Evolutionary conservation across 1,140 invertebrate species (phyloP).

Genomic region (Papilio polyxenes): DNA sequence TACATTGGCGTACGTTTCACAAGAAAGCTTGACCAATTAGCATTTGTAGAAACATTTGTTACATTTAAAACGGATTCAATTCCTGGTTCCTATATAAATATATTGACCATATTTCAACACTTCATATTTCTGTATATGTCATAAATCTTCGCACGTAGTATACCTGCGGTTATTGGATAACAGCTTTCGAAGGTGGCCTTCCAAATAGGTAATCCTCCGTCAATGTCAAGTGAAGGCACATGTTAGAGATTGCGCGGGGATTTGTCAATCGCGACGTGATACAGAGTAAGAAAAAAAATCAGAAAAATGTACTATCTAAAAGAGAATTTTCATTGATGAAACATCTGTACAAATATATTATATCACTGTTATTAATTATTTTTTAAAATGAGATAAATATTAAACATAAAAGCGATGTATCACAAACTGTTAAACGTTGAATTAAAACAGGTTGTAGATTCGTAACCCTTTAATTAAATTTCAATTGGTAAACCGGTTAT

Average conservation of each 20-base stretch:
- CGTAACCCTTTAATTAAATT: background rate
- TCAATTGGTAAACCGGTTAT: background rate
- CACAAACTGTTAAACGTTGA: background rate
- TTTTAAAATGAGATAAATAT: background rate
- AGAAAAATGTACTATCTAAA: background rate
- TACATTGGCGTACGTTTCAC: too few relatives aligned
- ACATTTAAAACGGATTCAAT: too few relatives aligned
- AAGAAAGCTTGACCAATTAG: too few relatives aligned
- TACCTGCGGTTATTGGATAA: constrained; percentile 24
- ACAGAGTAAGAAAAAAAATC: background rate
- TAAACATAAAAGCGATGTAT: background rate
- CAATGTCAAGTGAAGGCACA: constrained; percentile 18
- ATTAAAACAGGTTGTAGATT: background rate
- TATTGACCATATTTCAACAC: background rate
- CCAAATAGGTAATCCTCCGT: constrained; percentile 1
- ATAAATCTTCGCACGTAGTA: background rate
- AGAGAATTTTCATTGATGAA: background rate
- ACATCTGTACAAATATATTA: background rate
- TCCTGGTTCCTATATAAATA: too few relatives aligned
- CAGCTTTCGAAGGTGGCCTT: constrained; percentile 14
- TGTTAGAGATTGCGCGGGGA: constrained; percentile 19
- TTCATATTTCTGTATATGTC: background rate
- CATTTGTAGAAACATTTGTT: too few relatives aligned
- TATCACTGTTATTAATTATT: too few relatives aligned
- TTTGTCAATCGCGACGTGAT: constrained; percentile 14